These are phyloP conservation scores for Conger conger DNA, from an alignment of 2,113 vertebrate species.

Conservation along the genomic window DNA sequence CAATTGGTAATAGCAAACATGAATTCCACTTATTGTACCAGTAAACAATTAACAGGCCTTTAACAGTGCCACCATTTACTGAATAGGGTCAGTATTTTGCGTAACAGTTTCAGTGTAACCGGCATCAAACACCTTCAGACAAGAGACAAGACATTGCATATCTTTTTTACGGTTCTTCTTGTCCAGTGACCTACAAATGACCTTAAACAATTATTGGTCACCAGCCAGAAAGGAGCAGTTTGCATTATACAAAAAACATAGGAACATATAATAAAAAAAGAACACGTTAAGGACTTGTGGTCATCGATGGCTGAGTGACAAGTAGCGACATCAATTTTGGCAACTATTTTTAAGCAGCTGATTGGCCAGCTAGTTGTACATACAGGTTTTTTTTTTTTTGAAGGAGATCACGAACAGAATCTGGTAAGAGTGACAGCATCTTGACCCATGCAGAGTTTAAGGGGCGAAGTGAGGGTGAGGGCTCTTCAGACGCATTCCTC, in stretches of 20 bases:
- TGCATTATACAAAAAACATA: neutral
- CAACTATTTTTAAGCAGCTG: conserved; percentile 2
- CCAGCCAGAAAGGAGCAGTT: neutral
- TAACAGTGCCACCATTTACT: neutral
- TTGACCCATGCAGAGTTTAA: neutral
- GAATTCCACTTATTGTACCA: neutral
- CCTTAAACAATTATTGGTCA: neutral
- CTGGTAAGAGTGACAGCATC: neutral
- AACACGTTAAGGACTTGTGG: neutral
- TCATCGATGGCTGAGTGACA: neutral
- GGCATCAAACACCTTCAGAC: neutral
- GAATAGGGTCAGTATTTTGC: neutral
- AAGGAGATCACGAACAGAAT: neutral
- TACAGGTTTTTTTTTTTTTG: neutral
- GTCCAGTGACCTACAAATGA: neutral
- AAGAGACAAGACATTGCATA: neutral
- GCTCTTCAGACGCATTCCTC: conserved; percentile 92
- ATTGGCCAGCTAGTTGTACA: neutral
- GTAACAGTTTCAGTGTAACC: neutral
- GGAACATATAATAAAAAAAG: neutral
- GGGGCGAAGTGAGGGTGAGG: neutral
- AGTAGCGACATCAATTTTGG: neutral
- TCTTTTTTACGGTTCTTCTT: neutral
- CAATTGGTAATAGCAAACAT: neutral
- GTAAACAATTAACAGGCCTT: neutral